Evolutionary conservation across 2,113 vertebrate genomes (phyloP).

Genomic region (Gobiocypris rarus): DNA sequence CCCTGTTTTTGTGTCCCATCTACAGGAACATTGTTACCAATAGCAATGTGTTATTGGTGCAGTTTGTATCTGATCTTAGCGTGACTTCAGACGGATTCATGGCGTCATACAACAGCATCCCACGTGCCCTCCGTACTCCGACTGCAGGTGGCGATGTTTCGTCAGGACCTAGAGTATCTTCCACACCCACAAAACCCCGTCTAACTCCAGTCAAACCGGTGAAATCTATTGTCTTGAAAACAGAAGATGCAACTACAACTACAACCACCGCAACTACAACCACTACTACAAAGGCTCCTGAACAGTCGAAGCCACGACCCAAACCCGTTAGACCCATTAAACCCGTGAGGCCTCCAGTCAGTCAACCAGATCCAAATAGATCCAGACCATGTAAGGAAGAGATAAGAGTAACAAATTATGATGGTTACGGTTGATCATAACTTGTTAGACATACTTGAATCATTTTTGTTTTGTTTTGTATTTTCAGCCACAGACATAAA

Average conservation of each 20-base stretch:
- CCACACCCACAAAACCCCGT: slow-evolving; percentile 17
- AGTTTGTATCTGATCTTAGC: slow-evolving; percentile 91
- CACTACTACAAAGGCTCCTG: slow-evolving; percentile 36
- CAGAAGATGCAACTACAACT: not conserved
- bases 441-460: not conserved
- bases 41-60: slow-evolving; percentile 84
- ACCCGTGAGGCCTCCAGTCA: slow-evolving; percentile 1
- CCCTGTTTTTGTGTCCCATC: not conserved
- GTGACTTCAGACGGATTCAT: slow-evolving; percentile 88
- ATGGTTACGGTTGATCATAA: not conserved
- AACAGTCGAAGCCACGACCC: slow-evolving; percentile 40
- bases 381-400: slow-evolving; percentile 55
- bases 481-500: slow-evolving; percentile 66
- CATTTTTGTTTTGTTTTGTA: no score
- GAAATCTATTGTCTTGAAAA: slow-evolving; percentile 43
- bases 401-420: not conserved
- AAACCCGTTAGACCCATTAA: slow-evolving; percentile 50
- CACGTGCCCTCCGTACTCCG: slow-evolving; percentile 53
- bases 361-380: slow-evolving; percentile 19
- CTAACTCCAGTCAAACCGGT: slow-evolving; percentile 40
- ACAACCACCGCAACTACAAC: slow-evolving; percentile 5
- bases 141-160: not conserved
- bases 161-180: slow-evolving; percentile 39
- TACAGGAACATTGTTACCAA: slow-evolving; percentile 75
- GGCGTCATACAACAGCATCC: slow-evolving; percentile 76